Percentiles rank a stretch among this genome's conserved stretches.
Evolutionary conservation across 2,888 invertebrate species (phyloP).

Genomic region (Loripinus fragilis): DNA sequence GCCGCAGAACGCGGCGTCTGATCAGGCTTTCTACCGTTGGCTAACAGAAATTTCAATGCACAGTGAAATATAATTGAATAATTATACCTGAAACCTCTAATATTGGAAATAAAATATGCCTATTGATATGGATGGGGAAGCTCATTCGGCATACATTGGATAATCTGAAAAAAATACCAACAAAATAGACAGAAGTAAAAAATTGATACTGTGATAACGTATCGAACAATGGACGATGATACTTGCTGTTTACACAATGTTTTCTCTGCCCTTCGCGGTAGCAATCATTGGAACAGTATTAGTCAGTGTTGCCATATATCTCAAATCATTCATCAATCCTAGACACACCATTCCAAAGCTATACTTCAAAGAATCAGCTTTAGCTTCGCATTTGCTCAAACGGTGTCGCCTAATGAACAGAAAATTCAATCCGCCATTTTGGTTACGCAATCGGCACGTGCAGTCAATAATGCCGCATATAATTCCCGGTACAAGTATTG

Average conservation of each 20-base stretch:
- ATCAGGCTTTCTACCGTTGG: too few relatives aligned
- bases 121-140: too few relatives aligned
- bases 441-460: slow-evolving; percentile 72
- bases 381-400: slow-evolving; percentile 73
- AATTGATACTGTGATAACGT: too few relatives aligned
- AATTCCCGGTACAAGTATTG: slow-evolving; percentile 50
- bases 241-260: slow-evolving; percentile 54
- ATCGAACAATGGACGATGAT: slow-evolving; percentile 34
- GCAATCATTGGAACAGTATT: slow-evolving; percentile 66
- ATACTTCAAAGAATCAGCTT: slow-evolving; percentile 75
- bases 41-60: too few relatives aligned
- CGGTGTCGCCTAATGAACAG: slow-evolving; percentile 69
- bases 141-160: too few relatives aligned
- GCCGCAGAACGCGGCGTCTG: too few relatives aligned
- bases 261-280: slow-evolving; percentile 60
- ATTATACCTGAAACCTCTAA: too few relatives aligned
- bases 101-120: too few relatives aligned
- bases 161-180: too few relatives aligned
- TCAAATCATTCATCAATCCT: slow-evolving; percentile 63
- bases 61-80: too few relatives aligned
- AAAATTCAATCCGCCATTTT: slow-evolving; percentile 71
- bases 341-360: slow-evolving; percentile 65
- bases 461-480: slow-evolving; percentile 72
- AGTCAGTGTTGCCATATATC: slow-evolving; percentile 60
- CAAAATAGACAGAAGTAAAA: slow-evolving; percentile 2